These are phyloP conservation scores for Drosophila subsilvestris DNA, from an alignment of 2,888 invertebrate genomes.

Conservation along the genomic window DNA sequence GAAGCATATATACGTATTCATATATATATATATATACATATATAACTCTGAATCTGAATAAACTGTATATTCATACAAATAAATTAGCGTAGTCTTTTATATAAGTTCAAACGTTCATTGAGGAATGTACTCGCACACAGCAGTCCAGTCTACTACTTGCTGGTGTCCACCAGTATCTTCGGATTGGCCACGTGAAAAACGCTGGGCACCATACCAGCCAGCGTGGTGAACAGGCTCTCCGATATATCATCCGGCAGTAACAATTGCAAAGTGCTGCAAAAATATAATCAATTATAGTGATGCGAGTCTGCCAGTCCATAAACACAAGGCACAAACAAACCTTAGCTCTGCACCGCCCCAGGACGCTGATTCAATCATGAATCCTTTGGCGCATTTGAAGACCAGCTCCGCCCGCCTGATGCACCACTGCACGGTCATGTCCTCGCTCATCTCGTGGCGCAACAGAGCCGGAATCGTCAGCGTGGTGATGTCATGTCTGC, in stretches of 20 bases:
- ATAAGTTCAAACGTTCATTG: neutral
- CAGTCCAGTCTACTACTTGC: conserved; percentile 38
- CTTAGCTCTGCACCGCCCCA: conserved; percentile 96
- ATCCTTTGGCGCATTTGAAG: conserved; percentile 99
- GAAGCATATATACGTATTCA: conserved; percentile 62
- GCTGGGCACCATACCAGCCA: conserved; percentile 94
- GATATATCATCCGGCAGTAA: conserved; percentile 93
- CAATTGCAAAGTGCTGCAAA: conserved; percentile 82
- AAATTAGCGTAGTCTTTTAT: conserved; percentile 45
- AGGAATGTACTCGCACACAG: conserved; percentile 22
- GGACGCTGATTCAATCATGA: conserved; percentile 99
- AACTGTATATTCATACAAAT: conserved; percentile 73
- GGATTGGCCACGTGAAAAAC: conserved; percentile 98
- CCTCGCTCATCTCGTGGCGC: conserved; percentile 97
- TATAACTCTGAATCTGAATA: conserved; percentile 68
- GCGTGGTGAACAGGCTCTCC: conserved; percentile 91
- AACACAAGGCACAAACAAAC: conserved; percentile 84
- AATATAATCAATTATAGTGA: neutral
- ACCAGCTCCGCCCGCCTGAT: conserved; percentile 97
- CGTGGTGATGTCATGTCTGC: conserved; percentile 96
- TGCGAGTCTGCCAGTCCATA: neutral
- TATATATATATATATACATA: conserved; percentile 39
- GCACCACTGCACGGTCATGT: conserved; percentile 98
- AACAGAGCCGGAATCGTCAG: conserved; percentile 96
- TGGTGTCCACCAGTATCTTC: conserved; percentile 88